phyloP scores from a whole-genome alignment of 2,888 invertebrate genomes.

The Epirrita christyi region DNA sequence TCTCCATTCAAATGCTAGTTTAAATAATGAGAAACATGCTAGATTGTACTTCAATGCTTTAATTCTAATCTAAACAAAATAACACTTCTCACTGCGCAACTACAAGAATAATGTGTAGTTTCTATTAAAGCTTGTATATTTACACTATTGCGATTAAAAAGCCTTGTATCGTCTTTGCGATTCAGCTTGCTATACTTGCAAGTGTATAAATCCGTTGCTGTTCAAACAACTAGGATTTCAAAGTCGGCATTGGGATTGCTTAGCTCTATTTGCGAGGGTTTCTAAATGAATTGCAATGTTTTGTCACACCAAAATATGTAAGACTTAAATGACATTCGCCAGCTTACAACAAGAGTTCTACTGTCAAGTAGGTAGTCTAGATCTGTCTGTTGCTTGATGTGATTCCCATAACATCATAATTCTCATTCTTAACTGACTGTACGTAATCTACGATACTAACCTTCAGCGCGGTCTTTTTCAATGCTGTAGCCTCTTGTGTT shows the following conservation, averaged over 20 bases:
- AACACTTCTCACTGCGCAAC: constrained; percentile 14
- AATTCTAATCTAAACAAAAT: constrained; percentile 11
- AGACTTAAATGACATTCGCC: too few relatives aligned
- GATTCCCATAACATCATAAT: constrained; percentile 11
- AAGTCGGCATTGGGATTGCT: constrained; percentile 14
- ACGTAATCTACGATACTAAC: constrained; percentile 49
- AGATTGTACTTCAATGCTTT: constrained; percentile 30
- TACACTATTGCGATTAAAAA: constrained; percentile 12
- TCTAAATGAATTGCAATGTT: background rate
- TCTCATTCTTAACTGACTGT: background rate
- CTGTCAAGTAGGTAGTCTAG: too few relatives aligned
- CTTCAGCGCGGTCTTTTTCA: constrained; percentile 72
- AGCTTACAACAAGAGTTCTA: too few relatives aligned
- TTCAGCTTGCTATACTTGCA: constrained; percentile 18
- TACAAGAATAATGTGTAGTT: constrained; percentile 36
- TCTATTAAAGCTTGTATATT: constrained; percentile 19
- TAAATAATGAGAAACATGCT: background rate
- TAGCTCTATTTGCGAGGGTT: constrained; percentile 17
- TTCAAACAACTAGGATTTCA: constrained; percentile 9
- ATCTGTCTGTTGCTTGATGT: background rate
- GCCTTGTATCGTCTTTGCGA: constrained; percentile 22
- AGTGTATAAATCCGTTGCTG: constrained; percentile 1
- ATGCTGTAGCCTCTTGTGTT: constrained; percentile 64
- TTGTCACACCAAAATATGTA: background rate
- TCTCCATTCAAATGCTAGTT: too few relatives aligned